Evolutionary conservation across 2,113 vertebrate species (phyloP), one percentile per base, ranked within the genome.

Genomic region (Typhlomys cinereus): DNA sequence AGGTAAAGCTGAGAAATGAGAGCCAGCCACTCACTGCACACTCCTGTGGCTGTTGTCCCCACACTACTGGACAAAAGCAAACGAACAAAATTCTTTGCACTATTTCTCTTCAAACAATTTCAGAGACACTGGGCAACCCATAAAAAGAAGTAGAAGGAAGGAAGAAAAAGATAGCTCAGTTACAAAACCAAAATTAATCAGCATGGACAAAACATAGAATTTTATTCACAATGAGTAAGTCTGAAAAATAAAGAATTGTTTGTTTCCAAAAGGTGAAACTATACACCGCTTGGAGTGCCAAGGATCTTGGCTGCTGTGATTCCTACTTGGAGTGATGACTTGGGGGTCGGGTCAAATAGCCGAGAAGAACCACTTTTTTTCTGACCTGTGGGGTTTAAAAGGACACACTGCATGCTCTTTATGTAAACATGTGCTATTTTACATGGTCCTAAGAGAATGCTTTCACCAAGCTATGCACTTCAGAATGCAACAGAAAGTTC

Each of bases 331-430:
- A 73, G 44, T 27, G 54, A 46, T 71, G 50, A 57, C 48, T 93
- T 67, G 48, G 57, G 50, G 18, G 59, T 18, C 41, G 29, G 17
- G 91, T 61, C 86, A 90, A 75, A 9, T 78, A 52, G 87, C 66
- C 61, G 79, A 85, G 62, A 92, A 91, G 54, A 87, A 73, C 2
- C 61, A 39, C 29, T 21, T 81, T 64, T 48, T 66, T 31, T 83
- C 44, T 12, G 62, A 66, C 50, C 44, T 73, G 54, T 41, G 74
- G 46, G 87, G 62, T 95, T 90, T 89, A 92, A 84, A 93, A 90
- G 93, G n/a, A 91, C 67, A 23, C 21, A 25, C 11, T 73, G 20
- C 44, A 46, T 0, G 1, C 81, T 89, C 91, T 89, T 67, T 85
- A 73, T 12, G 29, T 89, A 96, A 95, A 94, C 48, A 86, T 44